phyloP scores from a whole-genome alignment of 2,113 vertebrate genomes.

The Amphiprion ocellaris region DNA sequence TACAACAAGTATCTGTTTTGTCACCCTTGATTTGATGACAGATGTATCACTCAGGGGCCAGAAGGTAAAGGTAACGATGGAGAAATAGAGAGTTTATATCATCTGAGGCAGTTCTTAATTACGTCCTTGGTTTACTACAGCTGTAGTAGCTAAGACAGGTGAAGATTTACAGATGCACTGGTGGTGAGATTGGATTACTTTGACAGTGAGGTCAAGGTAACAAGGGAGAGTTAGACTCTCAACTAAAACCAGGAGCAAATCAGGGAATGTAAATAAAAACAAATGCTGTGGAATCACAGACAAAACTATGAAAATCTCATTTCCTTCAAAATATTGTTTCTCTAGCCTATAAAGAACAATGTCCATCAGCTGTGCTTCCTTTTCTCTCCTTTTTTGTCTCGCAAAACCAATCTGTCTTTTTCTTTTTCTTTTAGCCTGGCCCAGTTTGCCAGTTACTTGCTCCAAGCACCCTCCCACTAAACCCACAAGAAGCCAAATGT shows the following conservation, averaged over 20 bases:
- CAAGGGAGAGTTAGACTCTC: conserved; percentile 23
- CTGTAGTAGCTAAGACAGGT: conserved; percentile 49
- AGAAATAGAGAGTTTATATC: conserved; percentile 33
- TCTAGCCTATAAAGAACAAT: conserved; percentile 24
- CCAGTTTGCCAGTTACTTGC: conserved; percentile 4
- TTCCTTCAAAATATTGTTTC: conserved; percentile 34
- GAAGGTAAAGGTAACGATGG: conserved; percentile 27
- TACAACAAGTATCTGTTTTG: conserved; percentile 48
- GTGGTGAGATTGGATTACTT: conserved; percentile 31
- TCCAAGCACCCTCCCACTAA: conserved; percentile 14
- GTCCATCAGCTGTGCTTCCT: conserved; percentile 4
- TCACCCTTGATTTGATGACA: conserved; percentile 26
- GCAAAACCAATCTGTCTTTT: conserved; percentile 36
- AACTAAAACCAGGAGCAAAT: conserved; percentile 24
- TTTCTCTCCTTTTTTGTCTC: not conserved
- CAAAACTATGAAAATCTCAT: conserved; percentile 47
- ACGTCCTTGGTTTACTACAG: conserved; percentile 35
- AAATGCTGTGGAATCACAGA: conserved; percentile 18
- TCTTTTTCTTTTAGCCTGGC: conserved; percentile 7
- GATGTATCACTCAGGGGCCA: conserved; percentile 5
- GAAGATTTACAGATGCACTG: conserved; percentile 61
- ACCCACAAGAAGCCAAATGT: conserved; percentile 34
- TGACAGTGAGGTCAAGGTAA: conserved; percentile 29
- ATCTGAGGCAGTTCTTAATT: conserved; percentile 36
- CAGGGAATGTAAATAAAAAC: conserved; percentile 31